Conservation (phyloP, 2,113 vertebrate species). For the Melospiza georgiana region DNA sequence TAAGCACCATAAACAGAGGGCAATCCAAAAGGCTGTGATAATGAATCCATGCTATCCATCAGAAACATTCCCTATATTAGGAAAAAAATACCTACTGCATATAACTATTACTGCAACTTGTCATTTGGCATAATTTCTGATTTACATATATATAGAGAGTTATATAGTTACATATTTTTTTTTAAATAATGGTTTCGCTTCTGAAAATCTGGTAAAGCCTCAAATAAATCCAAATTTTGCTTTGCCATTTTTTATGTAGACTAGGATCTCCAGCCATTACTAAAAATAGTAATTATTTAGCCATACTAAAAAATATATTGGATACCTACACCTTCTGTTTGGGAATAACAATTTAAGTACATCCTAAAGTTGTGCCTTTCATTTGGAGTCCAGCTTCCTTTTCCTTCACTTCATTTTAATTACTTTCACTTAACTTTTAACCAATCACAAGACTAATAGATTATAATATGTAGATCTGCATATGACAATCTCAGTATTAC, state of each 20-base stretch:
- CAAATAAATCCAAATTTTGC: not conserved
- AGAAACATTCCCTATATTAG: not conserved
- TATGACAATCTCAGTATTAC: not conserved
- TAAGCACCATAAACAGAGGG: not conserved
- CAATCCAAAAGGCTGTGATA: not conserved
- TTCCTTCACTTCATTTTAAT: not conserved
- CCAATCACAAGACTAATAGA: not conserved
- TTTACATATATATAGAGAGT: not conserved
- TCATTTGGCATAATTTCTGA: not conserved
- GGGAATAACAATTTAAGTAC: not conserved
- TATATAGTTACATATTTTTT: no score
- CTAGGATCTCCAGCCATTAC: not conserved
- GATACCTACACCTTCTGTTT: not conserved
- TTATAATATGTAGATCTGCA: not conserved
- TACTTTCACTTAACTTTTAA: not conserved
- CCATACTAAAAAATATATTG: not conserved
- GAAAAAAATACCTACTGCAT: not conserved
- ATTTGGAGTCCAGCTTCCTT: not conserved
- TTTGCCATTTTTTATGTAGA: not conserved
- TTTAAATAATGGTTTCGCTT: not conserved
- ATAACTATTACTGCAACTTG: not conserved
- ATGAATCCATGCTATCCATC: no score
- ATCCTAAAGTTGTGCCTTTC: not conserved
- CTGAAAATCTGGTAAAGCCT: not conserved
- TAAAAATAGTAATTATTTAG: no score